These are phyloP conservation scores for Selenia dentaria DNA, from an alignment of 2,888 invertebrate genomes.

Conservation along the genomic window DNA sequence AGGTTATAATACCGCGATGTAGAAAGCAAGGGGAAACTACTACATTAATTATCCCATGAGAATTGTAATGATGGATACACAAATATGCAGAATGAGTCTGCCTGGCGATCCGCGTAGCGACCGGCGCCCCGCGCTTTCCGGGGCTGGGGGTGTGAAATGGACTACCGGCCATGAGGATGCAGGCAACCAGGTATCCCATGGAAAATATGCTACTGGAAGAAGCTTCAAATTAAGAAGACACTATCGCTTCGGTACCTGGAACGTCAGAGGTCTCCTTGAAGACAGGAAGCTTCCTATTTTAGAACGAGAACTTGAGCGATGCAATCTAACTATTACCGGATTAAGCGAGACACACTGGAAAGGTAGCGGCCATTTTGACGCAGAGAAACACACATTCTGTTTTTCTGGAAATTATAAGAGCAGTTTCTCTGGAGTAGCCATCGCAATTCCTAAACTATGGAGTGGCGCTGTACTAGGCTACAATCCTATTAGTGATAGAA, in stretches of 20 bases:
- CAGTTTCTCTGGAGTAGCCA: conserved; percentile 5
- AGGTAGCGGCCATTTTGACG: conserved; percentile 14
- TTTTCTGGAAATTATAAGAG: conserved; percentile 5
- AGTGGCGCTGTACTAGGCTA: background rate
- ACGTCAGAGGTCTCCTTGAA: background rate
- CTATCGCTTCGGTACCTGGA: conserved; percentile 1
- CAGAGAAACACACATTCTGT: conserved; percentile 19
- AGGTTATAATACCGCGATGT: too few species aligned
- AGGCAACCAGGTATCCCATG: conserved; percentile 12
- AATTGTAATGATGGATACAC: background rate
- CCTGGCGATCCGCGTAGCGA: conserved; percentile 5
- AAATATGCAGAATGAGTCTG: background rate
- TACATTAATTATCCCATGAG: conserved; percentile 7
- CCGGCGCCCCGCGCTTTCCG: conserved; percentile 6
- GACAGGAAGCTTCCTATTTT: background rate
- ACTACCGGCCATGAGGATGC: conserved; percentile 19
- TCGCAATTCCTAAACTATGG: background rate
- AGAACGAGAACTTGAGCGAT: conserved; percentile 2
- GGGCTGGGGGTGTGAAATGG: conserved; percentile 14
- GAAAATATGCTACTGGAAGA: conserved; percentile 5
- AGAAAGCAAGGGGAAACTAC: conserved; percentile 21
- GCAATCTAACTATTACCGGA: background rate
- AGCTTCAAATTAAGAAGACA: background rate
- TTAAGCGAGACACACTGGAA: conserved; percentile 27
- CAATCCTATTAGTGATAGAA: background rate